phyloP scores from a whole-genome alignment of 2,113 vertebrate species.

The Dascyllus trimaculatus region DNA sequence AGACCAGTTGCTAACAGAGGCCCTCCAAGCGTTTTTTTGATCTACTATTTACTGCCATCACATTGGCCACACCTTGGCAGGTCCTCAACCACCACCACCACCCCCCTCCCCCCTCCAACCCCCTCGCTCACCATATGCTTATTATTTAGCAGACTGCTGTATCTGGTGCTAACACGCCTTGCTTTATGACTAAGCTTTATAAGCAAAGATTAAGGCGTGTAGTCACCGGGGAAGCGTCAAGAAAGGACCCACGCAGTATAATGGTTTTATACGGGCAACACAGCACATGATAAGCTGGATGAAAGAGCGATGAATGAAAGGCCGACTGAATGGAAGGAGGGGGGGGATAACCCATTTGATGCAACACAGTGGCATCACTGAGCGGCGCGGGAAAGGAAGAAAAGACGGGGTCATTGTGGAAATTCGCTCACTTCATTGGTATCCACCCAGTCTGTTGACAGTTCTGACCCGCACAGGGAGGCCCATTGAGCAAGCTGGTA shows the following conservation, averaged over 20 bases:
- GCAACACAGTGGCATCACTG: constrained; percentile 31
- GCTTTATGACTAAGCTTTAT: constrained; percentile 83
- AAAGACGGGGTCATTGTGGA: constrained; percentile 48
- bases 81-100: constrained; percentile 11
- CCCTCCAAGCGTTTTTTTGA: constrained; percentile 17
- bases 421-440: constrained; percentile 22
- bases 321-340: constrained; percentile 27
- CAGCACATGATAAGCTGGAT: constrained; percentile 33
- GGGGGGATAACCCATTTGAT: constrained; percentile 33
- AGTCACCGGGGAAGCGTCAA: constrained; percentile 71
- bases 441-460: constrained; percentile 15
- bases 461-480: constrained; percentile 22
- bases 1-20: constrained; percentile 2
- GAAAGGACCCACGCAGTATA: constrained; percentile 54
- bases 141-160: constrained; percentile 73
- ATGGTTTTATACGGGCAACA: constrained; percentile 56
- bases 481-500: constrained; percentile 43
- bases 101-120: background rate
- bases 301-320: constrained; percentile 38
- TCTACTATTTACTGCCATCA: constrained; percentile 33
- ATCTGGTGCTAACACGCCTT: constrained; percentile 74
- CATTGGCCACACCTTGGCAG: constrained; percentile 59
- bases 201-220: constrained; percentile 79
- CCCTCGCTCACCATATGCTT: constrained; percentile 72
- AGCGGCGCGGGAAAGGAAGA: constrained; percentile 2